Percentiles rank a stretch among this genome's conserved stretches.
These are phyloP conservation scores for Trinorchestia longiramus DNA, from an alignment of 1,140 invertebrate species.

Conservation along the genomic window DNA sequence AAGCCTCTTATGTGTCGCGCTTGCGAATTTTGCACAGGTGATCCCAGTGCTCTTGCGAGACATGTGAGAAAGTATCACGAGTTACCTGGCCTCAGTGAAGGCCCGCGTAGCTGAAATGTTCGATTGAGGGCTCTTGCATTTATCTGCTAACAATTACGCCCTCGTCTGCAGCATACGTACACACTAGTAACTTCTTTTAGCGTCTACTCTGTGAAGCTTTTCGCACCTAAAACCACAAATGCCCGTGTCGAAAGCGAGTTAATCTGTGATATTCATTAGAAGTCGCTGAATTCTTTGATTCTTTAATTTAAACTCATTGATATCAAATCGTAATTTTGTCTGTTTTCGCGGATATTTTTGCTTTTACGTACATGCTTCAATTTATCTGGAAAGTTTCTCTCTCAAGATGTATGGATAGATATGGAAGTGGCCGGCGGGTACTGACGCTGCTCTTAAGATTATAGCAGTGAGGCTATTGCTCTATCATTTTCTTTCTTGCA, in stretches of 20 bases:
- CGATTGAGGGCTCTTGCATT: not conserved
- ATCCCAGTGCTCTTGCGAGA: slow-evolving; percentile 18
- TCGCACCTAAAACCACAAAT: not conserved
- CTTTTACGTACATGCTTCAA: not conserved
- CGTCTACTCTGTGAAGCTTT: not conserved
- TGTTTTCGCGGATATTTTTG: not conserved
- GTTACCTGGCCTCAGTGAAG: not conserved
- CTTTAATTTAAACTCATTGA: not conserved
- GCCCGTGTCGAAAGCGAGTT: not conserved
- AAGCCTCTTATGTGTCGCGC: slow-evolving; percentile 36
- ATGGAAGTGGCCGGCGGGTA: not conserved
- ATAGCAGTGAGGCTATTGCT: too few species aligned
- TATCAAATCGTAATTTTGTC: not conserved
- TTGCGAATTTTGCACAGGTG: not conserved
- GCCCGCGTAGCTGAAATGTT: not conserved
- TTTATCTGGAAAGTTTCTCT: not conserved
- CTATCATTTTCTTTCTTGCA: too few species aligned
- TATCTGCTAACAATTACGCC: not conserved
- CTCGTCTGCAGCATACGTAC: not conserved
- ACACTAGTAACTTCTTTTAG: not conserved
- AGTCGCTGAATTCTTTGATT: not conserved
- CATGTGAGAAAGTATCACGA: not conserved
- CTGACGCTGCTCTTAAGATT: not conserved
- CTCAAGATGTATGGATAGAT: not conserved
- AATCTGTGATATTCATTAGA: not conserved